Base-by-base conservation (phyloP, 2,113 vertebrate genomes). In the Tonatia bakeri region DNA sequence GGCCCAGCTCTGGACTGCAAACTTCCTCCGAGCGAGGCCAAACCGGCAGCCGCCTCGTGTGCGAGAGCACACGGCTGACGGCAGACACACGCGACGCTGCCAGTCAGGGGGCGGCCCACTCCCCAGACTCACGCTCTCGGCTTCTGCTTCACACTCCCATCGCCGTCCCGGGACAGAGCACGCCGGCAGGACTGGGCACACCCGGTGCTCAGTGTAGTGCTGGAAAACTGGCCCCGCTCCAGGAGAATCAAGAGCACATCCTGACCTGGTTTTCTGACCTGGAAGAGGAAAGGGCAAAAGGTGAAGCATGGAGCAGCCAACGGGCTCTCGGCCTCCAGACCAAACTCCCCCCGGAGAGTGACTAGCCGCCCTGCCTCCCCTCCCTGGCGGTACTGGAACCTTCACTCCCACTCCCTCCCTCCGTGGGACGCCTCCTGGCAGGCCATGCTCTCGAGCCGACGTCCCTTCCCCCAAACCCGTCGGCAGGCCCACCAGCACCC, bases 221-320 rank as follows among this genome's bases (percentile, higher is more conserved):
- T 99, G 99, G 97, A 98, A 98, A 96, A 99, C 98, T 2, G 99
- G 99, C 59, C 99, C 99, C 92, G 99, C 95, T 99, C 99, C 96
- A 99, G 96, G 80, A 99, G 98, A 76, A 99, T 98, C 15, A 99
- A 98, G 84, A 99, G 97, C 0, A 99, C 99, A 95, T 99, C 99
- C 97, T 99, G 99, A 95, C 99, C 99, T 70, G 99, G 99, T 97
- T 99, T 99, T 96, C 99, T 98, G 82, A 99, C 99, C 99, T 99
- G 70, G 22, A 82, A 93, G 92, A n/a, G 3, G 45, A n/a, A 95
- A 95, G 67, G 50, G 76, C 80, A 45, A 67, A 69, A 20, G 0
- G 4, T 96, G 17, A 90, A 83, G 2, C 11, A 86, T 13, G 73
- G 13, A 52, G 45, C 1, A n/a, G 65, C 13, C 87, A 1, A n/a